A percentile compares a stretch with the other conserved stretches of the same genome.
Conservation (phyloP, 2,888 invertebrate genomes). For the Dynastes tityus region DNA sequence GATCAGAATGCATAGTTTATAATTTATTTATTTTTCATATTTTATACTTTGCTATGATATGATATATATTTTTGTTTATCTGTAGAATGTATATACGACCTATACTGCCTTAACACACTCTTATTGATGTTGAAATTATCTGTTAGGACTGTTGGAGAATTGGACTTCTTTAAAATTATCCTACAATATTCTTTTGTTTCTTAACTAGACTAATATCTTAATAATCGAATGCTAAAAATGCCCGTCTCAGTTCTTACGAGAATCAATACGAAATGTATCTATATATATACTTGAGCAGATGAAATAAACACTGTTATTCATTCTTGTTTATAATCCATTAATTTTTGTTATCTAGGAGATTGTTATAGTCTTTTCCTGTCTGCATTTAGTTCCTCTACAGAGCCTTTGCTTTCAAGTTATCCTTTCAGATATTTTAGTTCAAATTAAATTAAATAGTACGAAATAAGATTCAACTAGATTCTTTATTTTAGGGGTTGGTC, state of each 20-base stretch:
- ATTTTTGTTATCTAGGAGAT: slow-evolving; percentile 23
- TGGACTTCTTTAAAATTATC: slow-evolving; percentile 41
- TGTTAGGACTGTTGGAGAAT: slow-evolving; percentile 44
- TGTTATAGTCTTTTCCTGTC: slow-evolving; percentile 21
- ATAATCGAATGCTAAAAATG: slow-evolving; percentile 34
- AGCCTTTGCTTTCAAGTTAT: too few species aligned
- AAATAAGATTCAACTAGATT: too few species aligned
- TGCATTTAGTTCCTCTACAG: slow-evolving; percentile 38
- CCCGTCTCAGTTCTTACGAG: slow-evolving; percentile 27
- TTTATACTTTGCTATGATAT: slow-evolving; percentile 21
- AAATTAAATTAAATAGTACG: too few species aligned
- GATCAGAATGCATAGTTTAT: slow-evolving; percentile 39
- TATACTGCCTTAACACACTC: slow-evolving; percentile 41
- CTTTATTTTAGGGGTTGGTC: too few species aligned
- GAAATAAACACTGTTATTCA: slow-evolving; percentile 32
- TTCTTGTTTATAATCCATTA: slow-evolving; percentile 21
- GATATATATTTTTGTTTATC: slow-evolving; percentile 35
- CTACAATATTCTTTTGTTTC: slow-evolving; percentile 20
- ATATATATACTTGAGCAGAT: slow-evolving; percentile 9
- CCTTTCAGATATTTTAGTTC: too few species aligned
- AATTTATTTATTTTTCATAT: slow-evolving; percentile 41
- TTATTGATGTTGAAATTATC: slow-evolving; percentile 32
- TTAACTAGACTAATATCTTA: slow-evolving; percentile 9
- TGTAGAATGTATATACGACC: slow-evolving; percentile 20
- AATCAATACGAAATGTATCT: slow-evolving; percentile 2